These are phyloP conservation scores for Nothocercus nigrocapillus DNA, from an alignment of 2,113 vertebrate species.

Conservation along the genomic window DNA sequence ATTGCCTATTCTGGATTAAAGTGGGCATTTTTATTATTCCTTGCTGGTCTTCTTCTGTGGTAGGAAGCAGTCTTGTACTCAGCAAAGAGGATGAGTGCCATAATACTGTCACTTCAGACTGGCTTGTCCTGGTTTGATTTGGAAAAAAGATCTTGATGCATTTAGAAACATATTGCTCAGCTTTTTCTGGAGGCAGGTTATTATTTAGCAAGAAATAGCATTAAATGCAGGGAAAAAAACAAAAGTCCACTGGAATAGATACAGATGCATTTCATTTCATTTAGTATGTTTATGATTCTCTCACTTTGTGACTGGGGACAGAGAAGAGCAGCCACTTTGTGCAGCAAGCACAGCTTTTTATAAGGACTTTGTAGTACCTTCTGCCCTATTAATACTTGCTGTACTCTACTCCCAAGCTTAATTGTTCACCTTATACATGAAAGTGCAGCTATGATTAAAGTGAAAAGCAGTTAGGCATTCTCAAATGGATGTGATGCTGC, in stretches of 20 bases:
- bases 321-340: conserved; percentile 29
- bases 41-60: background rate
- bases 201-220: conserved; percentile 1
- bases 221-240: background rate
- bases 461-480: conserved; percentile 58
- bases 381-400: conserved; percentile 63
- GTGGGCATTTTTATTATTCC: background rate
- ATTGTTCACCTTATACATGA: conserved; percentile 69
- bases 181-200: background rate
- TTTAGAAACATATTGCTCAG: background rate
- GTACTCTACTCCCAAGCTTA: conserved; percentile 67
- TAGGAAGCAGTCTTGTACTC: background rate
- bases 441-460: conserved; percentile 64
- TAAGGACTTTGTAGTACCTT: conserved; percentile 58
- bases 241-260: background rate
- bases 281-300: conserved; percentile 30
- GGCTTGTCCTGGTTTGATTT: background rate
- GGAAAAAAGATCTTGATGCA: background rate
- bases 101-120: background rate
- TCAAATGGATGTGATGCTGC: conserved; percentile 29
- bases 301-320: background rate
- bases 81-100: background rate
- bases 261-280: conserved; percentile 47
- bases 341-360: conserved; percentile 55
- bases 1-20: background rate